Conservation (phyloP, 2,113 vertebrate species). For the Nesoenas mayeri region DNA sequence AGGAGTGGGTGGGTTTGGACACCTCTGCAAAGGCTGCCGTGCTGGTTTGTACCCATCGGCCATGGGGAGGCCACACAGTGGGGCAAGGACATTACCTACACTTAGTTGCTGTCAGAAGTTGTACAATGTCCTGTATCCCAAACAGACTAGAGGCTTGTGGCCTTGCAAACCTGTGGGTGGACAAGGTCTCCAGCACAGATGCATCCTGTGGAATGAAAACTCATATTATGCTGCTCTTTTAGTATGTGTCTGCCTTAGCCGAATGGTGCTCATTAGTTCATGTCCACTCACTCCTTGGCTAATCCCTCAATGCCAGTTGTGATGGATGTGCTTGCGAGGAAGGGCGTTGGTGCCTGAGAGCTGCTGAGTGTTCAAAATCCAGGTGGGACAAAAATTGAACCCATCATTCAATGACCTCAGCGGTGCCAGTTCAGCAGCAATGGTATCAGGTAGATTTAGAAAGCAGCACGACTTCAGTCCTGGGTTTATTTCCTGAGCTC, state of each 20-base stretch:
- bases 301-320: constrained; percentile 17
- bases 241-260: not conserved
- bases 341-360: not conserved
- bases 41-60: not conserved
- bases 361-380: constrained; percentile 48
- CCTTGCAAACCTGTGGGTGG: not conserved
- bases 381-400: constrained; percentile 29
- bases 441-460: not conserved
- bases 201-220: constrained; percentile 26
- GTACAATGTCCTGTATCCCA: not conserved
- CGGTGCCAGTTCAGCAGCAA: not conserved
- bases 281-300: constrained; percentile 28
- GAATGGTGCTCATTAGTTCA: constrained; percentile 25
- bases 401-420: not conserved
- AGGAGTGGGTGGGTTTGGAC: not conserved
- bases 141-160: not conserved
- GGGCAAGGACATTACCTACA: not conserved
- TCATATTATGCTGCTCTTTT: not conserved
- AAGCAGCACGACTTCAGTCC: not conserved
- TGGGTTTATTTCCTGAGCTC: not conserved
- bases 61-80: not conserved
- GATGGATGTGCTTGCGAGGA: constrained; percentile 35
- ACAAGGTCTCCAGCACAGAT: not conserved
- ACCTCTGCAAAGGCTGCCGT: not conserved
- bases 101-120: not conserved